A percentile compares a stretch with the other conserved stretches of the same genome.
phyloP scores from a whole-genome alignment of 92 coral and sea anemone species.

The Muricea muricata region DNA sequence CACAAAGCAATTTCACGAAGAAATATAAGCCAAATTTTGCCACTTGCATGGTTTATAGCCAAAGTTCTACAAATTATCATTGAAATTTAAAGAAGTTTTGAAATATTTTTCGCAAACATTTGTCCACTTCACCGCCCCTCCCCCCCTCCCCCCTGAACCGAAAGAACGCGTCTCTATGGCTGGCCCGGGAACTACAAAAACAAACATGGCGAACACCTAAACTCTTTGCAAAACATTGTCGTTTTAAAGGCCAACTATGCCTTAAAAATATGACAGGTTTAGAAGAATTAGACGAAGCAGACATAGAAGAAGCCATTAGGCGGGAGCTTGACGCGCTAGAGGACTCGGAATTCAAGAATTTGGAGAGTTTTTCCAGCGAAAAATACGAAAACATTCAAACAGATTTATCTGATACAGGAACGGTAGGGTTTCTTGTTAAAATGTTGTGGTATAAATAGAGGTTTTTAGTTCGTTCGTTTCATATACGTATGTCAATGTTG shows the following conservation, averaged over 20 bases:
- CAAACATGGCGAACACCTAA: constrained; percentile 25
- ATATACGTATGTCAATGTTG: background rate
- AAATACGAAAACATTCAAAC: background rate
- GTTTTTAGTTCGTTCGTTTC: background rate
- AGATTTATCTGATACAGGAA: background rate
- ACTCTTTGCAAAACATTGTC: background rate
- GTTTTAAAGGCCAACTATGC: constrained; percentile 1
- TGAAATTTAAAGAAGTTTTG: too few species aligned
- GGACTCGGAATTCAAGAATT: constrained; percentile 71
- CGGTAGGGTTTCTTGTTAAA: background rate
- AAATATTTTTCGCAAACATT: background rate
- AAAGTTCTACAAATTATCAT: too few species aligned
- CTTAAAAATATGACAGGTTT: constrained; percentile 77
- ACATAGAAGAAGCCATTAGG: constrained; percentile 95
- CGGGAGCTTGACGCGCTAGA: constrained; percentile 86
- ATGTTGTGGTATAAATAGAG: background rate
- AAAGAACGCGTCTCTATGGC: constrained; percentile 46
- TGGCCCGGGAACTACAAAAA: constrained; percentile 28
- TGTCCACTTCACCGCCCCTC: too few species aligned
- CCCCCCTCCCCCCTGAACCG: background rate
- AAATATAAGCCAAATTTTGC: too few species aligned
- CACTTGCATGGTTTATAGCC: too few species aligned
- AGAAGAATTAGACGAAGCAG: constrained; percentile 77
- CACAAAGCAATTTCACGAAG: too few species aligned
- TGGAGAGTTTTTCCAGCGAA: constrained; percentile 16